phyloP scores from a whole-genome alignment of 2,888 invertebrate species.

The Imbricaverruca yamaguchii region DNA sequence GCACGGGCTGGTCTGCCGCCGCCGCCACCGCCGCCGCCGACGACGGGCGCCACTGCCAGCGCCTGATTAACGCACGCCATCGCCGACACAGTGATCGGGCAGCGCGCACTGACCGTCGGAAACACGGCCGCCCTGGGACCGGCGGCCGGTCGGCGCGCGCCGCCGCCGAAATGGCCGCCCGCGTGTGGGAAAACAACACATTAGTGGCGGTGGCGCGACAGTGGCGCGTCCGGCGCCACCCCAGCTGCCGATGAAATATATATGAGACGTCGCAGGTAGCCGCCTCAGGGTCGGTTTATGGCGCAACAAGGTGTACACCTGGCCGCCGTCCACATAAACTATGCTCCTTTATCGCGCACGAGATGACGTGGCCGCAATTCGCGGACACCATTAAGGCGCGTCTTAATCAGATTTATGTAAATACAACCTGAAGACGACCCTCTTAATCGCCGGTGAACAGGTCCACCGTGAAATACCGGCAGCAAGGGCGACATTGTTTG shows the following conservation, averaged over 20 bases:
- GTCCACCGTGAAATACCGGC: slow-evolving; percentile 7
- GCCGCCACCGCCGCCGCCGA: too few species aligned
- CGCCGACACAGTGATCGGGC: neutral
- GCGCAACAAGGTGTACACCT: slow-evolving; percentile 14
- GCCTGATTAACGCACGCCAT: neutral
- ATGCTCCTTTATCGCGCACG: neutral
- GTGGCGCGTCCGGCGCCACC: neutral
- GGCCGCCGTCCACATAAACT: neutral
- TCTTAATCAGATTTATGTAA: slow-evolving; percentile 17
- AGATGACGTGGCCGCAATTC: neutral
- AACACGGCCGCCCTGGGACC: neutral
- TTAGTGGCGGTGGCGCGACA: neutral
- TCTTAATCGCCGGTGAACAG: slow-evolving; percentile 3
- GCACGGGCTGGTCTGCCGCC: neutral
- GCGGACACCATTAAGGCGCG: neutral
- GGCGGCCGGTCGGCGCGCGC: neutral
- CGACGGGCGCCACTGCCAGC: neutral
- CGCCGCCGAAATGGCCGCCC: neutral
- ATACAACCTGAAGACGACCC: slow-evolving; percentile 6
- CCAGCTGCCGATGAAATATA: neutral
- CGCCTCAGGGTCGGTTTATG: slow-evolving; percentile 1
- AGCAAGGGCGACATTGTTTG: neutral
- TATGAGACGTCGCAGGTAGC: slow-evolving; percentile 5
- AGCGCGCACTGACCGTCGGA: neutral
- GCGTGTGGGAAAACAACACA: slow-evolving; percentile 20